Base-by-base conservation (phyloP, 2,113 vertebrate species). In the Lycaon pictus region DNA sequence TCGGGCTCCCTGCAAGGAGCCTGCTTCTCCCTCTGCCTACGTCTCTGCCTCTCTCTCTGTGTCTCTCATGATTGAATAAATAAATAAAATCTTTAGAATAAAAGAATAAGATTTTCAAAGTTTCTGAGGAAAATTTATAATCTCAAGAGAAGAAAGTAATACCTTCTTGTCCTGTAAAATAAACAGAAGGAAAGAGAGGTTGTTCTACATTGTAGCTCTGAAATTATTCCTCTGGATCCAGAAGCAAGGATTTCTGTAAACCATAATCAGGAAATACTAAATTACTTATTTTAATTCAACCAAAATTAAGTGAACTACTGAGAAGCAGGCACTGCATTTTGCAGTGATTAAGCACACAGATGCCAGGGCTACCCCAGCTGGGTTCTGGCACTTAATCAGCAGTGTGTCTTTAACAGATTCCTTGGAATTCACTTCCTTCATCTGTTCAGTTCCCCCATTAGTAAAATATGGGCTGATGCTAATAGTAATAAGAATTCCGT, bases 111-210 rank as follows among this genome's bases (percentile, higher is more conserved):
- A 77, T 90, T 72, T 91, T 96, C 22, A 82, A 79, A 95, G 25
- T 5, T 10, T 63, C 53, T 53, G 35, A 83, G 48, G 37, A 85
- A 95, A 83, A 87, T 77, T 3, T 83, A 23, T 79, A 96, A 93
- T 92, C 97, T 97, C 20, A 56, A 89, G 51, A 81, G 43, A 65
- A 90, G 58, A 65, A 83, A 89, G 65, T 35, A 90, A 90, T 95
- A 22, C 8, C 9, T 65, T 82, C 27, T 83, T 4, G 27, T 93
- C n/a, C 32, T 79, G n/a, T n/a, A 69, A 89, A 80, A 77, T 48
- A 56, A 94, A 94, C 58, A 62, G 35, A 86, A 92, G 48, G 29
- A 76, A 81, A 71, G 19, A 69, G 23, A 60, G 22, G 0, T 95
- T 92, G 93, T n/a, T 96, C 29, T 16, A n/a, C 56, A 11, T 58